A percentile compares a stretch with the other conserved stretches of the same genome.
Evolutionary conservation across 53 echinoderm and acorn worm genomes (phyloP).

Genomic region (Pentamera pediparva): DNA sequence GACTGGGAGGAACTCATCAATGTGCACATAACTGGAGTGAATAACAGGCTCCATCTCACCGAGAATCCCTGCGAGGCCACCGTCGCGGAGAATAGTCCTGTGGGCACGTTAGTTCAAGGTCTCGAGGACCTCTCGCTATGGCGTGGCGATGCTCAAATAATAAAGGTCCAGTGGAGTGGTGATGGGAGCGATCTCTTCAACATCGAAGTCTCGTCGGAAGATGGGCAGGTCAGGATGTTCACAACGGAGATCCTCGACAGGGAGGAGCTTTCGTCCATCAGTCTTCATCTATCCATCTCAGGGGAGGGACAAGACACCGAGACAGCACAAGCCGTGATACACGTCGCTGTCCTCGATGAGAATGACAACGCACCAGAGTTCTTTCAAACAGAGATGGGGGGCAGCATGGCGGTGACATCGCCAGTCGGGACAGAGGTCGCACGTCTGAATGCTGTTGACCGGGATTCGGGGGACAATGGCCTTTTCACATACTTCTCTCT

Average conservation of each 20-base stretch:
- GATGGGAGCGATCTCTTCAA: slow-evolving; percentile 40
- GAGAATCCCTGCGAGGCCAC: slow-evolving; percentile 31
- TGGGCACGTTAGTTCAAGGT: slow-evolving; percentile 31
- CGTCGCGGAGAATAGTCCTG: slow-evolving; percentile 39
- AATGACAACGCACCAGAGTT: slow-evolving; percentile 58
- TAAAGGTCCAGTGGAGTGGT: slow-evolving; percentile 31
- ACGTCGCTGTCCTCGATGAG: slow-evolving; percentile 34
- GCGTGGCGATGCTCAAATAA: slow-evolving; percentile 30
- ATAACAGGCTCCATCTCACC: slow-evolving; percentile 43
- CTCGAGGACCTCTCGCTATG: slow-evolving; percentile 40
- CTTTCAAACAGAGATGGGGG: slow-evolving; percentile 14
- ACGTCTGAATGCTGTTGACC: slow-evolving; percentile 38
- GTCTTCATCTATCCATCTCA: slow-evolving; percentile 12
- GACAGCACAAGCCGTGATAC: slow-evolving; percentile 16
- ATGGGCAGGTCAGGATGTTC: slow-evolving; percentile 28
- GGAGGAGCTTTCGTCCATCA: slow-evolving; percentile 34
- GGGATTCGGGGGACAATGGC: slow-evolving; percentile 44
- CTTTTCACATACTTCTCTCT: slow-evolving; percentile 39
- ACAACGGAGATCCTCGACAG: slow-evolving; percentile 29
- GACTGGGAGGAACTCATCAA: slow-evolving; percentile 54
- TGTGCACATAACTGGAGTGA: slow-evolving; percentile 44
- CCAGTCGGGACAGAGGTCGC: slow-evolving; percentile 30
- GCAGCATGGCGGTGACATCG: slow-evolving; percentile 39
- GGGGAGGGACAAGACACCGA: slow-evolving; percentile 26
- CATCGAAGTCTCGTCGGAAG: slow-evolving; percentile 24